Base-by-base conservation (phyloP, 2,113 vertebrate genomes). In the Sinocyclocheilus anophthalmus region DNA sequence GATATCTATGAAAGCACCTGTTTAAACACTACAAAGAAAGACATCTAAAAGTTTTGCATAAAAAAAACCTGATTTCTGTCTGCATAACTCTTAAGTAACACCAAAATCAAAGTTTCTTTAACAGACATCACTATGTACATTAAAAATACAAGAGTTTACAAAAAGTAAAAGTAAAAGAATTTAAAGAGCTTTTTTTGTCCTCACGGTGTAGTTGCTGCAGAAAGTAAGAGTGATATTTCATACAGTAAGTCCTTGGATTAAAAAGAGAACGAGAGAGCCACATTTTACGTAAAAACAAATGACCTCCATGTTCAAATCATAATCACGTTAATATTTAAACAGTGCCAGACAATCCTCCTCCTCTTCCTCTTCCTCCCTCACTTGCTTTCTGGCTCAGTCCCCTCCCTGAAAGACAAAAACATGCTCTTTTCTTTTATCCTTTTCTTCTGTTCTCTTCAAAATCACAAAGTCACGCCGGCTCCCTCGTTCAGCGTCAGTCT, bases 381-480 rank as follows among this genome's bases (percentile, higher is more conserved):
- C 63, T 79, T 75, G 65, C 16, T 84, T 70, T 83, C 80, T 84
- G 81, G n/a, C 24, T 91, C 89, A 85, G 88, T 92, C 93, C 92
- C 92, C 93, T 94, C 93, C 94, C 91, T 87, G 84, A 88, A 90
- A 93, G 59, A 55, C 76, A 87, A 76, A 81, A 85, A 53, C 48
- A 78, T 2, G 87, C 90, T 90, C 90, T 91, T 87, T 90, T 90
- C 89, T 89, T 91, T 86, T 88, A 92, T 93, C 90, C 83, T 63
- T 87, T 94, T 92, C 90, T 81, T 59, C n/a, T 83, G 39, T 91
- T 90, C 75, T 89, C 90, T 93, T 86, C 92, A 91, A 92, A 93
- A 93, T 94, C 91, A 94, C 93, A 92, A 93, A 95, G 94, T 95
- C 95, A 94, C 88, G 87, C 90, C 86, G 89, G 75, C 79, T 77